Evolutionary conservation across 2,888 invertebrate genomes (phyloP), one percentile per base, ranked within the genome.

Genomic region (Lottia scabra): DNA sequence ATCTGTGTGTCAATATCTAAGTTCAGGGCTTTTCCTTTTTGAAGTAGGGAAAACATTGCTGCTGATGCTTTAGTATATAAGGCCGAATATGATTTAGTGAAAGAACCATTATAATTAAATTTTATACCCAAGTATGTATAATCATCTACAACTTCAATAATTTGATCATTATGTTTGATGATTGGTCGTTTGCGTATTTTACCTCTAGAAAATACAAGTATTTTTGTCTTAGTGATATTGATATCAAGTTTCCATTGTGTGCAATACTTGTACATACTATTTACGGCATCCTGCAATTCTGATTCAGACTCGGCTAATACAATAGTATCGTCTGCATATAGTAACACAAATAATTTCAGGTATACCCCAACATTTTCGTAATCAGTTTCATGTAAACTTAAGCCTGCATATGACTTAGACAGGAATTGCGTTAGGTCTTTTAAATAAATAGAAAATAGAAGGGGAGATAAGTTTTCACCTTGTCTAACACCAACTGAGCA

Each of bases 261-360:
- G 48, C 75, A 75, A 30, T 72, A 73, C 1, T 67, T 38, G n/a
- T 56, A 13, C 44, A 72, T 67, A 43, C 10, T 8, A 45, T 72
- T 65, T 26, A 72, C 43, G 62, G 56, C 19, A 16, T 67, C 44
- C 66, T 73, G 70, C 15, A 75, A 66, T 26, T 67, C 67, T 16
- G 16, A 62, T 15, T 65, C 62, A 38, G 48, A 63, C 38, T 70
- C 56, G 10, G 75, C 68, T 63, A 75, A 19, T 15, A 75, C 69
- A 10, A 75, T 56, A 8, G 70, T 72, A 67, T 75, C 75, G 46
- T 75, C 72, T 13, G 75, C 75, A 63, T 75, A 73, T 5, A 72
- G 67, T 2, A 75, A 63, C 19, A 75, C 38, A 15, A 75, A 46
- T 43, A 69, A 43, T n/a, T n/a, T n/a, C n/a, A n/a, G n/a, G n/a